Base-by-base conservation (phyloP, 2,113 vertebrate species). In the Balaenoptera acutorostrata region DNA sequence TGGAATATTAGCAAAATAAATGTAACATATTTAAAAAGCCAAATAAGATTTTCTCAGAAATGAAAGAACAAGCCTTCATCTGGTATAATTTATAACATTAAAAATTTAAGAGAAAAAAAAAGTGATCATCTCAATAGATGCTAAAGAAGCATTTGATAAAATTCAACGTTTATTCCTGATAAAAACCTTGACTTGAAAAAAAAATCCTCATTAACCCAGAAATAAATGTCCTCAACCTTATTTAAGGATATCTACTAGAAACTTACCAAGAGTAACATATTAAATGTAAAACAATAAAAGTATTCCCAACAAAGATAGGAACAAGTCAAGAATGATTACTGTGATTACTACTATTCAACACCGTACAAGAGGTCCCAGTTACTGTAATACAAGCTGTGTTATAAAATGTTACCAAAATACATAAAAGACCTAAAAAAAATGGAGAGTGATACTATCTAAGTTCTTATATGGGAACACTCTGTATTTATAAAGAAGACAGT, bases 211-310 rank as follows among this genome's bases (percentile, higher is more conserved):
- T 89, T 71, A 90, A 72, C 17, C n/a, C 64, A 75, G 41, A 44
- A 74, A 95, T 80, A 75, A 84, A 92, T n/a, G 10, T 84, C 41
- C 33, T 97, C 49, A 89, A 33, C 39, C 36, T 93, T 83, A 81
- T n/a, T 91, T 91, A 82, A 92, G 33, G 31, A 69, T 39, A 71
- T 41, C 23, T 84, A 87, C 15, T 82, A 93, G 49, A 80, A 85
- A 31, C 33, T 80, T 86, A 46, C 39, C 21, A 93, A 90, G 12
- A 83, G 94, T 39, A 55, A 71, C n/a, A 66, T 27, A 52, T 61
- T 98, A 80, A 57, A 85, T 77, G 59, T 93, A 44, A 93, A 93
- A 69, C 78, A 84, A 87, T 61, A 83, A 64, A 91, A 92, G 18
- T 80, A 57, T 89, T 95, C 21, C 29, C 74, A 95, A 64, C 36